These are phyloP conservation scores for Synergus laeviventris DNA, from an alignment of 2,888 invertebrate species.

Conservation along the genomic window DNA sequence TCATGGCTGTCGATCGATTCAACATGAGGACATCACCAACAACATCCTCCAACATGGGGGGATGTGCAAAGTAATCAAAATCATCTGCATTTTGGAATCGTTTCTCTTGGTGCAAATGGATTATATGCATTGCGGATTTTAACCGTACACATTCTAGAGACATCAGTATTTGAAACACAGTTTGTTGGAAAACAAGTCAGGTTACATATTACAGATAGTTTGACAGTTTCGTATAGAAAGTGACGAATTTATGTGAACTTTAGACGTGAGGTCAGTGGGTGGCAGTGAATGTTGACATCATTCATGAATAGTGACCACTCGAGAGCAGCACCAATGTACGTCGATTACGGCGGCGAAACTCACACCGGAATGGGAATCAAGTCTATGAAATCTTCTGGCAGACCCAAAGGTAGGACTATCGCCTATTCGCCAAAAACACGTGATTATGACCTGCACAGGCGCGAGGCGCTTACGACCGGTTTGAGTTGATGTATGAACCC, in stretches of 20 bases:
- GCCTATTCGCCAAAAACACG: constrained; percentile 49
- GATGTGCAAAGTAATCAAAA: not conserved
- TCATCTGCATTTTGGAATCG: not conserved
- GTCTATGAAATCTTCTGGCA: constrained; percentile 91
- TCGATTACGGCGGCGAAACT: constrained; percentile 78
- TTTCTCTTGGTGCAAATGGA: not conserved
- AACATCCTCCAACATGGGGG: not conserved
- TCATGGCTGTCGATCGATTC: constrained; percentile 6
- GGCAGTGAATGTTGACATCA: constrained; percentile 46
- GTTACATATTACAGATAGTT: not conserved
- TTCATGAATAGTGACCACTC: constrained; percentile 49
- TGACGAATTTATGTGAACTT: not conserved
- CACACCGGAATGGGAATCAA: constrained; percentile 90
- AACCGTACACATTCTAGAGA: not conserved
- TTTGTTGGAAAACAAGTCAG: not conserved
- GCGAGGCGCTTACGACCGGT: constrained; percentile 49
- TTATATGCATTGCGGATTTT: not conserved
- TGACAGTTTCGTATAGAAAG: not conserved
- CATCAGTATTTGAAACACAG: not conserved
- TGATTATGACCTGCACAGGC: constrained; percentile 40
- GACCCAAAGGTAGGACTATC: constrained; percentile 85
- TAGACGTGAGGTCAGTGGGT: constrained; percentile 42
- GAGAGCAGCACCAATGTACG: constrained; percentile 77
- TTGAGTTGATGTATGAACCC: constrained; percentile 48
- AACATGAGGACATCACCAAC: not conserved